Base-by-base conservation (phyloP, 2,113 vertebrate genomes). In the Poeciliopsis occidentalis region DNA sequence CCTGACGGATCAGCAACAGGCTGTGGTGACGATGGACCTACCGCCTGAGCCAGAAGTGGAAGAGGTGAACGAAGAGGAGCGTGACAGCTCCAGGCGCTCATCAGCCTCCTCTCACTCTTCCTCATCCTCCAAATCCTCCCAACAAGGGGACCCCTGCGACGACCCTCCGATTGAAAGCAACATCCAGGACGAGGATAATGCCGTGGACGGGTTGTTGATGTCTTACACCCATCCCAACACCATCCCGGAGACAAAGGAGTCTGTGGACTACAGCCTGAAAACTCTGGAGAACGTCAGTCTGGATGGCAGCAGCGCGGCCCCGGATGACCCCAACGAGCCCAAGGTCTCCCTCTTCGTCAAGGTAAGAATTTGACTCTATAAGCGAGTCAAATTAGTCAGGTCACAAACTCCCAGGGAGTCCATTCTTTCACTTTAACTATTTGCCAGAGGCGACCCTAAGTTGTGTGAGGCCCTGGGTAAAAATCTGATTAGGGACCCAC, bases 301-400 rank as follows among this genome's bases (percentile, higher is more conserved):
- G 64, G 87, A 88, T 7, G 88, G 92, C 60, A 84, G 60, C 78
- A 73, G 81, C 72, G 54, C 76, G 0, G 85, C 78, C 0, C 70
- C 87, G 1, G 37, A 12, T 0, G 92, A 92, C 1, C 90, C 92
- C 0, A 29, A 4, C 10, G 80, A 90, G 24, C 92, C 92, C 0
- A 86, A 83, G 0, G 75, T 95, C 69, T 26, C 90, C 1, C 89
- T 94, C 32, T 94, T 87, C 41, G 91, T 93, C 65, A 95, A 93
- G 94, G 94, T 95, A 74, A 86, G 17, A 57, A n/a, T n/a, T n/a
- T 10, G 51, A 57, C 7, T n/a, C n/a, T 10, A 10, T 57, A 57
- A 57, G 29, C 29, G 29, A 29, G n/a, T n/a, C n/a, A n/a, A 29
- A 2, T 54, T 19, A 57, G 24, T 24, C 24, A n/a, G 51, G 7